Conservation (phyloP, 2,113 vertebrate genomes). For the Podarcis muralis region DNA sequence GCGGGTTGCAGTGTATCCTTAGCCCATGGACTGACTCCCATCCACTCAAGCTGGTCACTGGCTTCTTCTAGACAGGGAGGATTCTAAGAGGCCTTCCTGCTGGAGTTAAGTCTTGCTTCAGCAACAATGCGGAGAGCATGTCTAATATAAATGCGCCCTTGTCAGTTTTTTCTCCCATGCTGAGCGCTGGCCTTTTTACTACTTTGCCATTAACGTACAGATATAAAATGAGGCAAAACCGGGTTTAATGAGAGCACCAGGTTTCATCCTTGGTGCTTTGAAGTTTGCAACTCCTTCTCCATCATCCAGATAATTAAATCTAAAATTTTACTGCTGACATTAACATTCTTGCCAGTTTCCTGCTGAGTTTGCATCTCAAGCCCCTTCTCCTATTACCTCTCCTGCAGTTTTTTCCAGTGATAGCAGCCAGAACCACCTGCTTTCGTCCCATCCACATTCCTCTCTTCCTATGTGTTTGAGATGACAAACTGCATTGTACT, state of each 20-base stretch:
- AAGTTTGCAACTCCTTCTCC: neutral
- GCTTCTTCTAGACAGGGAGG: neutral
- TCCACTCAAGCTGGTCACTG: neutral
- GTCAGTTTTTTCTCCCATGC: slow-evolving; percentile 24
- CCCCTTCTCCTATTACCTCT: neutral
- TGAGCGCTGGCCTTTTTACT: neutral
- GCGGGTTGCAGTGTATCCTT: neutral
- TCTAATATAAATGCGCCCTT: slow-evolving; percentile 7
- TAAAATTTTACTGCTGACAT: neutral
- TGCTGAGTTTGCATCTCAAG: neutral
- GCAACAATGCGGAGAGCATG: neutral
- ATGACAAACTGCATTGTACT: neutral
- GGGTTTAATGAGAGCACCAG: slow-evolving; percentile 12
- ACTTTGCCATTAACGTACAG: neutral
- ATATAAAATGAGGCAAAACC: slow-evolving; percentile 7
- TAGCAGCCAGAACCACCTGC: neutral
- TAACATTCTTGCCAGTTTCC: neutral
- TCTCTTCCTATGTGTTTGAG: neutral
- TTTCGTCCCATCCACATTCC: neutral
- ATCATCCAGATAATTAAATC: neutral
- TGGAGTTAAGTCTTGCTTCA: neutral
- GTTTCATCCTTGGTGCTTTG: slow-evolving; percentile 17
- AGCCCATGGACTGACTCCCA: neutral
- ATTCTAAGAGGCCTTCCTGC: neutral
- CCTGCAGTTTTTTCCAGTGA: neutral